A percentile compares a stretch with the other conserved stretches of the same genome.
Evolutionary conservation across 2,113 vertebrate species (phyloP).

Genomic region (Elephantulus edwardii): DNA sequence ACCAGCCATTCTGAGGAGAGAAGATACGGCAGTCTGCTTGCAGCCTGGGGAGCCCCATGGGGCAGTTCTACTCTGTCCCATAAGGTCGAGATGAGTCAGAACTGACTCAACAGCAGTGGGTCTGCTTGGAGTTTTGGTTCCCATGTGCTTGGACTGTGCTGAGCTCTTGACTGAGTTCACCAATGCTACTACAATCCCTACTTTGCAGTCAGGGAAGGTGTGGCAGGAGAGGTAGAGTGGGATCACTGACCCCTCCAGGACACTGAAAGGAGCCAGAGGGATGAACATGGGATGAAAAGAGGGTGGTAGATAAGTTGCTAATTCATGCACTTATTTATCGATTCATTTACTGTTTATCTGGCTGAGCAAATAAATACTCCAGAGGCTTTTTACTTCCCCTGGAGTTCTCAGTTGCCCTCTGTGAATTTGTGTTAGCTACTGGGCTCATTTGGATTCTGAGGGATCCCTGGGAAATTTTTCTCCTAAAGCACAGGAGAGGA

Average conservation of each 20-base stretch:
- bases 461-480: neutral
- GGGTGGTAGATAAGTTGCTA: neutral
- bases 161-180: neutral
- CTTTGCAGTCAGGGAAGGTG: neutral
- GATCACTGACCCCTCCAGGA: neutral
- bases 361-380: neutral
- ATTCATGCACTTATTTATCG: neutral
- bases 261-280: neutral
- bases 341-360: neutral
- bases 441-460: neutral
- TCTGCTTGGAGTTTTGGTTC: no score
- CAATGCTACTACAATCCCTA: neutral
- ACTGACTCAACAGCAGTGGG: no score
- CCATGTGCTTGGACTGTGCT: neutral
- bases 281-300: neutral
- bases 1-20: no score
- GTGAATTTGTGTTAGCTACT: neutral
- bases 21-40: no score
- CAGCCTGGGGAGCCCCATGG: no score
- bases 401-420: neutral
- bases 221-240: neutral
- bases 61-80: no score
- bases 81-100: no score
- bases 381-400: rapidly evolving
- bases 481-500: neutral